Base-by-base conservation (phyloP, 2,113 vertebrate genomes). In the Lethenteron camtschaticum region DNA sequence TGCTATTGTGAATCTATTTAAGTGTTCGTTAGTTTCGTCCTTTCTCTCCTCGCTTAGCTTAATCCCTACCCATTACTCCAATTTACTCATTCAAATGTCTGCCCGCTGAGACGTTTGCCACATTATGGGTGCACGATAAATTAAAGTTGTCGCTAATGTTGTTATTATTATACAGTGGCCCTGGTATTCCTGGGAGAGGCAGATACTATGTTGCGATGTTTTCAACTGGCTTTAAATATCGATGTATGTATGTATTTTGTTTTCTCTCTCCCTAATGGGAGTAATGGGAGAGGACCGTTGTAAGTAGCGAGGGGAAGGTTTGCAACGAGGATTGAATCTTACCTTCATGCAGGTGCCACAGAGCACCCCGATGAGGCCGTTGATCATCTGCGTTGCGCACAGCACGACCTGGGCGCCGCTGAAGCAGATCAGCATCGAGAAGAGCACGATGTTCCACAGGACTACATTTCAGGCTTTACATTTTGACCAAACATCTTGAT, bases 391-490 rank as follows among this genome's bases (percentile, higher is more conserved):
- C 20, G 73, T 69, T 1, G 41, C 57, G 71, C 81, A 82, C 11
- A 84, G 75, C 11, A 82, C 1, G 1, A 68, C 66, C 75, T 83
- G 79, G 59, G 81, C 74, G 2, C 71, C 75, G 5, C 79, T 82
- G 72, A 71, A 55, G 1, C 55, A 71, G 20, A 77, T 77, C 71
- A 82, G 76, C 11, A 81, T 66, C 4, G 75, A 71, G 57, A 85
- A 85, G 58, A 84, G 79, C 20, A 75, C 73, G 7, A 77, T 4
- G 6, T 85, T 82, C 83, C 83, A 85, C 68, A 73, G 69, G 1
- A 85, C 80, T 68, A 82, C 80, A n/a, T n/a, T n/a, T n/a, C n/a
- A n/a, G n/a, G n/a, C n/a, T n/a, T n/a, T n/a, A n/a, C n/a, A n/a
- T n/a, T n/a, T n/a, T n/a, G n/a, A n/a, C n/a, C n/a, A n/a, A n/a